Base-by-base conservation (phyloP, 2,888 invertebrate genomes). In the Geotrupes spiniger region DNA sequence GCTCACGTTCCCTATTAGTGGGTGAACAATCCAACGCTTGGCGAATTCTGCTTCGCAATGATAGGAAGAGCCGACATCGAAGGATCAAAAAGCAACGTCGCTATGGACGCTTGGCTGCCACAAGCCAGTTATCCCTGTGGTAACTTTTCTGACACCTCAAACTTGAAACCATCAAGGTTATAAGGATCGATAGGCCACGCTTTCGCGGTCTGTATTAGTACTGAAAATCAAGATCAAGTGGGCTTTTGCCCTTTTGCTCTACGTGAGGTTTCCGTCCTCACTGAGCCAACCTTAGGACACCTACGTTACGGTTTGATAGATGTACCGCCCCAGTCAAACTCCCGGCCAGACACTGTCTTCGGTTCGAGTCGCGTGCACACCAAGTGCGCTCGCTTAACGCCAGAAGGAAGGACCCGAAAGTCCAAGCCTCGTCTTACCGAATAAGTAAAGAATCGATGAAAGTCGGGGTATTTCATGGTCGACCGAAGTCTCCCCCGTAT, bases 41-140 rank as follows among this genome's bases (percentile, higher is more conserved):
- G 79, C 74, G 77, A 82, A 78, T 82, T 83, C 78, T 78, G 82
- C 82, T 81, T 82, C 81, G 75, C 80, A 81, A 83, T 82, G 81
- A 82, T 82, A 83, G 81, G 81, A 83, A 82, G 81, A 84, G 81
- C 81, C 81, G 82, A 83, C 79, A 82, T 83, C 81, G 81, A 84
- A 80, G 76, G 79, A 82, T 81, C 80, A 81, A 82, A 81, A 81
- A 80, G 79, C 79, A 74, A 80, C 79, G 80, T 82, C 79, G 78
- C 82, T 82, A 53, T 76, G 79, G 75, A 75, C 78, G 79, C 79
- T 53, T 55, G 50, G 52, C 52, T 39, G 52, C 80, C 76, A 76
- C 74, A 75, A 78, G 75, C 49, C 51, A 53, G 53, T 52, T 54
- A 54, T 52, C 45, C 81, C 81, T 80, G 79, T 81, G 80, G 81